Percentiles rank a stretch among this genome's conserved stretches.
Conservation (phyloP, 1,140 invertebrate species). For the Panulirus ornatus region DNA sequence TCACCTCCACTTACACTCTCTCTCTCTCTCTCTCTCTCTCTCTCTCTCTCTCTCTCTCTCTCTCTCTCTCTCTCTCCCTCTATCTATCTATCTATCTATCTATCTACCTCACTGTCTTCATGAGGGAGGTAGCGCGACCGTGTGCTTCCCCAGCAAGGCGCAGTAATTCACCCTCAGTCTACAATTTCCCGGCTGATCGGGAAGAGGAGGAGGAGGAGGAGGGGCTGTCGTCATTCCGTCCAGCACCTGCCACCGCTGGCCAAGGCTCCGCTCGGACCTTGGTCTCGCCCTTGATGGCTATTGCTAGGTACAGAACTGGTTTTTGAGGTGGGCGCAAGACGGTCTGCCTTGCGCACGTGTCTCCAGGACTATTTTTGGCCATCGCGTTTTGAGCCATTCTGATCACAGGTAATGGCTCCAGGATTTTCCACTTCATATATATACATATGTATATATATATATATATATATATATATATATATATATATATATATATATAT, state of each 20-base stretch:
- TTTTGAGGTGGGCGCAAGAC: too few relatives aligned
- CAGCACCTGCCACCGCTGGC: background rate
- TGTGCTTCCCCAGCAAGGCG: background rate
- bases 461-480: background rate
- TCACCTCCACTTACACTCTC: background rate
- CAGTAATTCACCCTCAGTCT: background rate
- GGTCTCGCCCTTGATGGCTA: too few relatives aligned
- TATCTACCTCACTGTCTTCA: too few relatives aligned
- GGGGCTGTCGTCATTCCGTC: background rate
- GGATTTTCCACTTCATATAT: background rate
- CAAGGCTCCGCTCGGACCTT: too few relatives aligned
- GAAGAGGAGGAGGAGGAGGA: too few relatives aligned
- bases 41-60: background rate
- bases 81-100: background rate
- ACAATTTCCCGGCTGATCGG: background rate
- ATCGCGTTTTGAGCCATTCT: too few relatives aligned
- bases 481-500: background rate
- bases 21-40: conserved; percentile 24
- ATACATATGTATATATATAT: too few relatives aligned
- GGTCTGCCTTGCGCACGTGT: too few relatives aligned
- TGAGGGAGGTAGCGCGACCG: background rate
- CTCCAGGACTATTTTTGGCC: too few relatives aligned
- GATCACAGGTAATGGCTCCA: too few relatives aligned
- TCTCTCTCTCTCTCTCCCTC: background rate
- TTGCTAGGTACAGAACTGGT: too few relatives aligned